Evolutionary conservation across 2,113 vertebrate genomes (phyloP), one percentile per base, ranked within the genome.

Genomic region (Xenopus borealis): DNA sequence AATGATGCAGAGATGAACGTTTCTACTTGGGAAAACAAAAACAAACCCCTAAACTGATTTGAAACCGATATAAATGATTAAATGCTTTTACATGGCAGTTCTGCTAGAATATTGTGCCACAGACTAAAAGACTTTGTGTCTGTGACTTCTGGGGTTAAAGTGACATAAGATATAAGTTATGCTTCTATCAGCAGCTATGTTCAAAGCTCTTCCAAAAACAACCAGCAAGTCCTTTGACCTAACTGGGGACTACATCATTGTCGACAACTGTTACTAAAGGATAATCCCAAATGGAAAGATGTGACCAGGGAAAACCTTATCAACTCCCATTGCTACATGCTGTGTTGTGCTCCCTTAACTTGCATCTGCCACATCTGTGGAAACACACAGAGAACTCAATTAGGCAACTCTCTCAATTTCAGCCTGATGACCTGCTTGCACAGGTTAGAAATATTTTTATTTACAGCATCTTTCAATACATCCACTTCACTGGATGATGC

Each of bases 211-310:
- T 81, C 71, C 75, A 79, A 83, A 82, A 80, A 79, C 76, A 81
- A 83, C 81, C 83, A 47, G 79, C 50, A 75, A 10, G 0, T 82
- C 69, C 13, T 78, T 81, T 88, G 88, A 84, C 83, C 88, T 84
- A 75, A 72, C 70, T 75, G 66, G 69, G 85, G 80, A 84, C 77
- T 70, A 67, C 81, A 65, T 80, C 84, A 80, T 64, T 82, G 84
- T 63, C 80, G 87, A 88, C 85, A 86, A 84, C 85, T 87, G 84
- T 83, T 85, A 84, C 87, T 86, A 89, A 91, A 87, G 78, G 2
- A 7, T 84, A 84, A 86, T 85, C 27, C 80, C 79, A 80, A 85
- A 78, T 80, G 76, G 73, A 0, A 20, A 83, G 81, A 81, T 75
- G 63, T 14, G 55, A 68, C 40, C 20, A 50, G 13, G 59, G 14